Conservation (phyloP, 1,140 invertebrate genomes). For the Sogatella furcifera region DNA sequence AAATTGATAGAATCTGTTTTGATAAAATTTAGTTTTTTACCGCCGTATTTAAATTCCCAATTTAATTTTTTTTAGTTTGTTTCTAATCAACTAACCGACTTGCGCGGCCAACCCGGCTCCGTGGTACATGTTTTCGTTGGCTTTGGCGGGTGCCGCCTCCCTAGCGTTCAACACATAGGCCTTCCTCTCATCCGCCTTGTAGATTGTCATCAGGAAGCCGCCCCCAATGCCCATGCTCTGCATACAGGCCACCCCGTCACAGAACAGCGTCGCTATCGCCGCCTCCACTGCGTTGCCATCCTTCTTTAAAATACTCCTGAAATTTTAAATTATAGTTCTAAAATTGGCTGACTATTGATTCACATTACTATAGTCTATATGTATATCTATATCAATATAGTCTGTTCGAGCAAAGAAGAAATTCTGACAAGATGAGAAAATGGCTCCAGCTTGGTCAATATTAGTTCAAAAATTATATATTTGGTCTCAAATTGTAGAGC, state of each 20-base stretch:
- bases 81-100: constrained; percentile 37
- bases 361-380: too few relatives aligned
- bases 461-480: too few relatives aligned
- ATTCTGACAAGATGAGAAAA: too few relatives aligned
- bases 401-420: too few relatives aligned
- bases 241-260: constrained; percentile 67
- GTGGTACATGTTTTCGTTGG: constrained; percentile 48
- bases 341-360: too few relatives aligned
- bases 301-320: constrained; percentile 45
- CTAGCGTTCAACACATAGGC: constrained; percentile 48
- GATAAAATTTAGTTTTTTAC: too few relatives aligned
- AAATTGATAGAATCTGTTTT: too few relatives aligned
- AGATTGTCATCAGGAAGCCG: constrained; percentile 68
- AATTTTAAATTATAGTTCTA: constrained; percentile 5
- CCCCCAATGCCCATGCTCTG: constrained; percentile 77
- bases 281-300: constrained; percentile 75
- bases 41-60: too few relatives aligned
- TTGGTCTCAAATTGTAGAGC: too few relatives aligned
- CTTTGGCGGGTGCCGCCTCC: constrained; percentile 51
- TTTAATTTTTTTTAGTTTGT: too few relatives aligned
- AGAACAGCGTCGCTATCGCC: constrained; percentile 67
- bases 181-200: constrained; percentile 40
- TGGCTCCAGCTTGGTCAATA: too few relatives aligned
- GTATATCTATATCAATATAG: too few relatives aligned
- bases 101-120: constrained; percentile 37